phyloP scores from a whole-genome alignment of 2,888 invertebrate species.

The Nebria salina region DNA sequence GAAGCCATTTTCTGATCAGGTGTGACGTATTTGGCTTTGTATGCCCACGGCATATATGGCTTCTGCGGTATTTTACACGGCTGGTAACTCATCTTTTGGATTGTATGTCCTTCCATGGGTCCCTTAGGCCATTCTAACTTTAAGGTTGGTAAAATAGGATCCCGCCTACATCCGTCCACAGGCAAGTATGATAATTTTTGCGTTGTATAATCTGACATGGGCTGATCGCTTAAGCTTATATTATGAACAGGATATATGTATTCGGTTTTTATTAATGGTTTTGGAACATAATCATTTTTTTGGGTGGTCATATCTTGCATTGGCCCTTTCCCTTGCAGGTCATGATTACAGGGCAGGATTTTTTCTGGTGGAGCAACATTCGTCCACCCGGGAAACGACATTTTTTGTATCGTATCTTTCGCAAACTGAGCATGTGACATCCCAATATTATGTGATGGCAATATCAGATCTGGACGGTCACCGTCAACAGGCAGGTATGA shows the following conservation, averaged over 20 bases:
- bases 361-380: constrained; percentile 66
- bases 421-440: constrained; percentile 63
- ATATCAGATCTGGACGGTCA: constrained; percentile 56
- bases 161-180: constrained; percentile 58
- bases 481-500: constrained; percentile 69
- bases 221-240: constrained; percentile 59
- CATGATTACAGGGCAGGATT: constrained; percentile 71
- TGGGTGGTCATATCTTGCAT: constrained; percentile 78
- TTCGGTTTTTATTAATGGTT: constrained; percentile 66
- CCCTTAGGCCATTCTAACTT: constrained; percentile 56
- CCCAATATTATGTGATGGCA: constrained; percentile 60
- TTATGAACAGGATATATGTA: constrained; percentile 59
- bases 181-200: constrained; percentile 68
- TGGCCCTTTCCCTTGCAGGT: constrained; percentile 72
- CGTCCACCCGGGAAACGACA: constrained; percentile 67
- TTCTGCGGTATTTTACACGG: constrained; percentile 60
- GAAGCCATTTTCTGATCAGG: constrained; percentile 60
- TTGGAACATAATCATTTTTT: constrained; percentile 76
- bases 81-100: constrained; percentile 64
- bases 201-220: constrained; percentile 65
- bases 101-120: constrained; percentile 45
- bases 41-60: constrained; percentile 62
- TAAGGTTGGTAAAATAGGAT: constrained; percentile 55
- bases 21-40: constrained; percentile 60
- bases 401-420: constrained; percentile 67